A percentile compares a stretch with the other conserved stretches of the same genome.
These are phyloP conservation scores for Esox masquinongy DNA, from an alignment of 2,797 vertebrate species.

Conservation along the genomic window DNA sequence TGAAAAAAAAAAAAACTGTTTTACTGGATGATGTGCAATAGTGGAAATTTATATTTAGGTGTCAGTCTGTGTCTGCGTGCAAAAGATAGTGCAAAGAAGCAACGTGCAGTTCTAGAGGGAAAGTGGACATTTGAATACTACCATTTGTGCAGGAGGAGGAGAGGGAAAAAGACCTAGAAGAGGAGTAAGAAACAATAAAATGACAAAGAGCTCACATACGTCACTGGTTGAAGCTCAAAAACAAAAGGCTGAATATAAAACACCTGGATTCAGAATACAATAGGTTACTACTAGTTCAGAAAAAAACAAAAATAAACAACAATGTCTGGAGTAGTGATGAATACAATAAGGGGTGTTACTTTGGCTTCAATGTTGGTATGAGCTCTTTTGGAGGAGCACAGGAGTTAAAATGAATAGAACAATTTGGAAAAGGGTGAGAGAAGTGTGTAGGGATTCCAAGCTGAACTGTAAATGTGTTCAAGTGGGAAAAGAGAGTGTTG, in stretches of 20 bases:
- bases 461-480: neutral
- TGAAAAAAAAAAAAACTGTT: too few relatives aligned
- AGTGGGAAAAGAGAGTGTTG: conserved; percentile 35
- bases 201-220: conserved; percentile 19
- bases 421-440: conserved; percentile 28
- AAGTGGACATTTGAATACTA: too few relatives aligned
- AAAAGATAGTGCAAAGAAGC: too few relatives aligned
- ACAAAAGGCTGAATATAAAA: conserved; percentile 63
- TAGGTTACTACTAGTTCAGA: neutral
- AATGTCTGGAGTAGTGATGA: conserved; percentile 11
- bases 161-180: neutral
- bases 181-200: neutral
- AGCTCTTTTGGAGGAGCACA: conserved; percentile 27
- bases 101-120: too few relatives aligned
- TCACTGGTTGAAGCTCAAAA: conserved; percentile 35
- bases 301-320: conserved; percentile 49
- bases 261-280: conserved; percentile 32
- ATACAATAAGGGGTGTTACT: conserved; percentile 52
- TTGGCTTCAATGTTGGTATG: conserved; percentile 26
- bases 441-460: conserved; percentile 24
- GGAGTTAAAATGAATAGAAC: conserved; percentile 32
- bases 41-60: too few relatives aligned
- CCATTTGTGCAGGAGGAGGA: too few relatives aligned
- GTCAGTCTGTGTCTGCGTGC: too few relatives aligned
- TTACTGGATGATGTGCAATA: too few relatives aligned